Conservation (phyloP, 1,140 invertebrate species). For the Leptinotarsa texana region DNA sequence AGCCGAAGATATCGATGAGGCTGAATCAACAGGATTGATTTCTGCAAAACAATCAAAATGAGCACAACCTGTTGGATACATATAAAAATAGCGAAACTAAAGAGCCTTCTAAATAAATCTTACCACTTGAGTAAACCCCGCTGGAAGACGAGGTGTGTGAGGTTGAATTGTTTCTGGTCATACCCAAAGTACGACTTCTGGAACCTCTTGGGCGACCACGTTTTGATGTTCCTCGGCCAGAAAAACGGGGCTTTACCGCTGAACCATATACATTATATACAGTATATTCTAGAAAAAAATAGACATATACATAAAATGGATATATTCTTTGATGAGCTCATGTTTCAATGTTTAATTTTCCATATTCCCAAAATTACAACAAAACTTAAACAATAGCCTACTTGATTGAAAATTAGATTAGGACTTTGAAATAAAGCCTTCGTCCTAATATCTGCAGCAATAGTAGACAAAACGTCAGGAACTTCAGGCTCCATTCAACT, state of each 20-base stretch:
- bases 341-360: too few relatives aligned
- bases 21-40: constrained; percentile 25
- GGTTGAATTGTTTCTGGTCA: background rate
- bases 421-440: too few relatives aligned
- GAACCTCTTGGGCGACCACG: constrained; percentile 72
- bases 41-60: constrained; percentile 13
- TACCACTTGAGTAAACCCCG: background rate
- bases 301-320: background rate
- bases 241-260: constrained; percentile 57
- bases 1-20: constrained; percentile 37
- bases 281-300: constrained; percentile 46
- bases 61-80: too few relatives aligned
- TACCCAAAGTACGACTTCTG: constrained; percentile 51
- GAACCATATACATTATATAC: constrained; percentile 50
- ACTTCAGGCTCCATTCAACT: too few relatives aligned
- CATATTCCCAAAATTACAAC: background rate
- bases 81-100: background rate
- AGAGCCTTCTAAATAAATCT: background rate
- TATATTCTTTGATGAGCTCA: too few relatives aligned
- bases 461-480: too few relatives aligned
- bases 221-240: constrained; percentile 64
- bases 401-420: too few relatives aligned
- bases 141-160: background rate
- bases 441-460: too few relatives aligned
- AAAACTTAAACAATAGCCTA: background rate